These are phyloP conservation scores for Lasioglossum pauxillum DNA, from an alignment of 2,888 invertebrate genomes.

Conservation along the genomic window DNA sequence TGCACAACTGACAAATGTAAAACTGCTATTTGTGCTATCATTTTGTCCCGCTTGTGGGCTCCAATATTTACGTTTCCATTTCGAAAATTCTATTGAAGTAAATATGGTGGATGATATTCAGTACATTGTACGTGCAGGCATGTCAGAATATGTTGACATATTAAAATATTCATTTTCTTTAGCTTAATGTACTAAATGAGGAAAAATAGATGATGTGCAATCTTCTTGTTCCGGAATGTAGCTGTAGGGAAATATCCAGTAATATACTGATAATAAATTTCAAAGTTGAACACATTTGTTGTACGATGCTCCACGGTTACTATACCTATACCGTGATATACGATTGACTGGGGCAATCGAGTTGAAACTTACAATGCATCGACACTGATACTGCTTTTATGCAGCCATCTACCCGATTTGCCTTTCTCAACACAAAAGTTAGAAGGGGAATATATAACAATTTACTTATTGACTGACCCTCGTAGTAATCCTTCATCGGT, in stretches of 20 bases:
- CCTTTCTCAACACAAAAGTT: neutral
- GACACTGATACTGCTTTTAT: constrained; percentile 1
- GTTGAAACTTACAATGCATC: constrained; percentile 2
- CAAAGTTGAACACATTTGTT: neutral
- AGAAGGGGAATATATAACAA: neutral
- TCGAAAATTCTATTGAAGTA: too few relatives aligned
- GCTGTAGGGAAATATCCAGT: neutral
- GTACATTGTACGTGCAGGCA: too few relatives aligned
- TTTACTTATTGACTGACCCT: neutral
- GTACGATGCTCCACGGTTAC: neutral
- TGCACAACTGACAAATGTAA: too few relatives aligned
- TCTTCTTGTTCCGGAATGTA: too few relatives aligned
- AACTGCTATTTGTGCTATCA: too few relatives aligned
- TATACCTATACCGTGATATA: neutral
- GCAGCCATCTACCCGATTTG: neutral
- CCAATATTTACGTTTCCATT: too few relatives aligned
- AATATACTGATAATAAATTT: neutral
- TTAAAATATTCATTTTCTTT: too few relatives aligned
- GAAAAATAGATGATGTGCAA: too few relatives aligned
- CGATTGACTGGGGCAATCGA: constrained; percentile 1
- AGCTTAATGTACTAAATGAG: too few relatives aligned
- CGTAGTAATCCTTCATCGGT: neutral
- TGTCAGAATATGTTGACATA: too few relatives aligned
- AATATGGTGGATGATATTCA: too few relatives aligned
- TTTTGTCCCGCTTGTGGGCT: too few relatives aligned